phyloP scores from a whole-genome alignment of 2,888 invertebrate species.

The Homarus gammarus region DNA sequence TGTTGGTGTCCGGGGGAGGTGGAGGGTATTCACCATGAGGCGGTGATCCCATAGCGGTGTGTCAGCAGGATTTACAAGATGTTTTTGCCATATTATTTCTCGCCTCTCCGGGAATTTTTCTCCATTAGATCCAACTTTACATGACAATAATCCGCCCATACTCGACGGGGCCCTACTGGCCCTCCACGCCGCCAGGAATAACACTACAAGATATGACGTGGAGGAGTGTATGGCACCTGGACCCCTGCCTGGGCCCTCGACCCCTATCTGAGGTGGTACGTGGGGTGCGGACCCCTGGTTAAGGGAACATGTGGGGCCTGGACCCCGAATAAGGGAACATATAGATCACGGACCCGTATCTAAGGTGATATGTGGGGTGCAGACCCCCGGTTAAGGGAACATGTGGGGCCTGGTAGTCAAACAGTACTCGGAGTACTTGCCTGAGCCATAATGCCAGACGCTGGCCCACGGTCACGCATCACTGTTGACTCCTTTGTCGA shows the following conservation, averaged over 20 bases:
- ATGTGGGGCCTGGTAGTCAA: neutral
- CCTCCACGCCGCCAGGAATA: neutral
- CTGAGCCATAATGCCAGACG: neutral
- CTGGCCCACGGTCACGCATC: conserved; percentile 7
- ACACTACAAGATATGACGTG: conserved; percentile 12
- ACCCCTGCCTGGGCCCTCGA: no score
- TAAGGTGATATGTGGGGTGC: no score
- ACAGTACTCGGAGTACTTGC: neutral
- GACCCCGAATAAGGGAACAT: no score
- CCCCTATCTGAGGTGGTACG: no score
- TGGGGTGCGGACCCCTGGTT: no score
- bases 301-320: no score
- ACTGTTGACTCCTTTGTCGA: conserved; percentile 35
- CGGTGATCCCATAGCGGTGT: neutral
- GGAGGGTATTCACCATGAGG: neutral
- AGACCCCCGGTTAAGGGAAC: no score
- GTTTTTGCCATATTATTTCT: conserved; percentile 30
- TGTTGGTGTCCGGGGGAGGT: neutral
- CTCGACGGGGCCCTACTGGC: conserved; percentile 5
- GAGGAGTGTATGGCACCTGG: neutral
- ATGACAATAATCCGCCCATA: conserved; percentile 21
- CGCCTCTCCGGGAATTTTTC: conserved; percentile 13
- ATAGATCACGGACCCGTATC: no score
- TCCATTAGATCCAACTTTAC: conserved; percentile 13
- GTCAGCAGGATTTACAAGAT: conserved; percentile 17